Percentiles rank a stretch among this genome's conserved stretches.
Evolutionary conservation across 2,797 vertebrate genomes (phyloP).

Genomic region (Halcyon smyrnensis): DNA sequence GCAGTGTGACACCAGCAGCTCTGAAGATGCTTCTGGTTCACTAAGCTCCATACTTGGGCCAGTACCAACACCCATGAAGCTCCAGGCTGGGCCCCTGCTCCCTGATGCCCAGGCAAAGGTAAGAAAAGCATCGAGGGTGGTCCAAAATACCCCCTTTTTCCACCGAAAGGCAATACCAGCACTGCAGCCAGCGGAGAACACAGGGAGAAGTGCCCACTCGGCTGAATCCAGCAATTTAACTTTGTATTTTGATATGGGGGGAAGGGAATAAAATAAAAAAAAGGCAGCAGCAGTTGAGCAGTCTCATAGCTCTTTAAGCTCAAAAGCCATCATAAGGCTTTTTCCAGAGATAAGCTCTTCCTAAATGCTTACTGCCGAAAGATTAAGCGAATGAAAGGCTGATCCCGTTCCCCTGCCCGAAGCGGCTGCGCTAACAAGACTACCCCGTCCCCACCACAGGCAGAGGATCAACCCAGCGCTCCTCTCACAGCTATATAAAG

Average conservation of each 20-base stretch:
- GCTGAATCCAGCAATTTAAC: not conserved
- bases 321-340: slow-evolving; percentile 45
- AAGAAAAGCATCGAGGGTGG: not conserved
- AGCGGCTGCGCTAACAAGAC: not conserved
- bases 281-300: not conserved
- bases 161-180: not conserved
- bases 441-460: not conserved
- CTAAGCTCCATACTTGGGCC: not conserved
- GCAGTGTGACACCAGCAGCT: not conserved
- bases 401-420: slow-evolving; percentile 16
- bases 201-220: not conserved
- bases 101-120: not conserved
- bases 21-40: not conserved
- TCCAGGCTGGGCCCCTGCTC: not conserved
- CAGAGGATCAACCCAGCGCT: not conserved
- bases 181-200: not conserved
- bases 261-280: not conserved
- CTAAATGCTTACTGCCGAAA: slow-evolving; percentile 36
- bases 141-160: not conserved
- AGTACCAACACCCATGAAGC: rapidly evolving
- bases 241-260: not conserved
- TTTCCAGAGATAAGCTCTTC: slow-evolving; percentile 56
- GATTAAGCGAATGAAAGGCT: slow-evolving; percentile 44
- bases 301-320: slow-evolving; percentile 54
- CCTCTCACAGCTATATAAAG: not conserved